Evolutionary conservation across 2,113 vertebrate genomes (phyloP).

Genomic region (Pseudonaja textilis): DNA sequence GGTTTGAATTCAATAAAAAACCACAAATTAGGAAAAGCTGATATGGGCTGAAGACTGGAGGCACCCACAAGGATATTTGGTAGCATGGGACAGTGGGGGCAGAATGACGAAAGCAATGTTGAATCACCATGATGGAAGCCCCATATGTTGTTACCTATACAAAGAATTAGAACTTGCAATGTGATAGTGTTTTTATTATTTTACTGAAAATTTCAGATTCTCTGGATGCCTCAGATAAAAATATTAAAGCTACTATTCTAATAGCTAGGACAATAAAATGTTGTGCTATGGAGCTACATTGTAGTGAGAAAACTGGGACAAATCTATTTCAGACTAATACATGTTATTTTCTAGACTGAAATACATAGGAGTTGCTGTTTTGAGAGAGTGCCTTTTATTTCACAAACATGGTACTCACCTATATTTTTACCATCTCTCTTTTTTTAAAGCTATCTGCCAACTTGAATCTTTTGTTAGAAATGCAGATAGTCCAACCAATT

Average conservation of each 20-base stretch:
- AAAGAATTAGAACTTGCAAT: not conserved
- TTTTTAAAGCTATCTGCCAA: constrained; percentile 14
- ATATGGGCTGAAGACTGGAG: not conserved
- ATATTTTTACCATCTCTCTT: constrained; percentile 12
- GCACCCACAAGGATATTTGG: not conserved
- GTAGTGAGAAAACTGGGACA: constrained; percentile 15
- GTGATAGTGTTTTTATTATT: not conserved
- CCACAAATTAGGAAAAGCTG: not conserved
- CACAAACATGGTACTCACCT: constrained; percentile 14
- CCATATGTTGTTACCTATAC: not conserved
- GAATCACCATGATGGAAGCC: not conserved
- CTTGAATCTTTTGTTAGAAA: constrained; percentile 24
- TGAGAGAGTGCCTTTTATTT: constrained; percentile 30
- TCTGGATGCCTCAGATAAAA: not conserved
- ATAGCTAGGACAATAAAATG: constrained; percentile 42
- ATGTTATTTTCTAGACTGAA: constrained; percentile 3
- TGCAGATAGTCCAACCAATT: not conserved
- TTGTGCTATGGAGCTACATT: constrained; percentile 44
- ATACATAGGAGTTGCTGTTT: constrained; percentile 26
- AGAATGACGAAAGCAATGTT: not conserved
- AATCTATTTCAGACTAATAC: not conserved
- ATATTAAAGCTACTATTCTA: constrained; percentile 46
- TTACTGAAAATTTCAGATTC: not conserved
- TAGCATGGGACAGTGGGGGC: not conserved
- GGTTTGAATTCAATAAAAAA: not conserved